Base-by-base conservation (phyloP, 2,113 vertebrate genomes). In the Rhea americana region DNA sequence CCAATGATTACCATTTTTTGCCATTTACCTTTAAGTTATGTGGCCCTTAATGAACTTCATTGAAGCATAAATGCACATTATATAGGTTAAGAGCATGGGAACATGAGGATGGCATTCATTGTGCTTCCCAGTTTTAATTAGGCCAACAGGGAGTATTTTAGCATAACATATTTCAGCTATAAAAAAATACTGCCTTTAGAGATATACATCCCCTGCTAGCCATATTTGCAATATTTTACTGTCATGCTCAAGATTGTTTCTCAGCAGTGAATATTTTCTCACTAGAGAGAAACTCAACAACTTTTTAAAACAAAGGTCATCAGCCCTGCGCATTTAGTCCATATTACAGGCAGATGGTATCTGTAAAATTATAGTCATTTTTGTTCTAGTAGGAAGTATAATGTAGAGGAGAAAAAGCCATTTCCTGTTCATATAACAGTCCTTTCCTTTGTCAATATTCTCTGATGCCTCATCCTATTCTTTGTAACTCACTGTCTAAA, bases 91-190 rank as follows among this genome's bases (percentile, higher is more conserved):
- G 63, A 91, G 53, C 62, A 76, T 20, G 43, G 87, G 67, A 94
- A 90, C 65, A 39, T 25, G 50, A 73, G 80, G 79, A 90, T 78
- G 30, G 62, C 37, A 12, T 91, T 95, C 93, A 74, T n/a, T 82
- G 30, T 82, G 43, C 84, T 89, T 85, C 74, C 77, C 74, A 26
- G 56, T 73, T 95, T 95, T 97, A 97, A 97, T 97, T 95, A 95
- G 85, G 82, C 72, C 95, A 85, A 16, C 83, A 39, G 94, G 94
- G 95, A 96, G 81, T 81, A 87, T 90, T 92, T 93, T 45, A 94
- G 48, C 74, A 82, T 82, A 94, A 91, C 18, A 26, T 83, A 88
- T 87, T 96, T 92, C 84, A 94, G 71, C 87, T 51, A 47, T 94
- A 82, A 90, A 94, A 94, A 94, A 95, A 66, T 25, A 83, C 58